Evolutionary conservation across 1,140 invertebrate species (phyloP).

Genomic region (Papilio polytes): DNA sequence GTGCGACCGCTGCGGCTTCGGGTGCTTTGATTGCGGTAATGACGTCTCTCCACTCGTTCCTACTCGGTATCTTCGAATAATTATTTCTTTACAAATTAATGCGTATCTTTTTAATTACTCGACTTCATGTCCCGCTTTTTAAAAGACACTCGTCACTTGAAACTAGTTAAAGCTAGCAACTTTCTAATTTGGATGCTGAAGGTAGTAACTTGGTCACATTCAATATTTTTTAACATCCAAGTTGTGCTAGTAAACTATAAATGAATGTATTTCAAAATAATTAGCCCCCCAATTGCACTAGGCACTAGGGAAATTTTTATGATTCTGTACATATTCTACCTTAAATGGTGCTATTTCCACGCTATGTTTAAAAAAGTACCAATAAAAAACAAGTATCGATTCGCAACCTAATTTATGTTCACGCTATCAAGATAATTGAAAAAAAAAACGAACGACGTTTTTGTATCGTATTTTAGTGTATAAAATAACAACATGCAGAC

Average conservation of each 20-base stretch:
- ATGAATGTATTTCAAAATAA: not conserved
- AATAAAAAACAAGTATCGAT: not conserved
- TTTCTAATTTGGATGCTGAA: not conserved
- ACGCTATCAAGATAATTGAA: not conserved
- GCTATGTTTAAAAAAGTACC: too few relatives aligned
- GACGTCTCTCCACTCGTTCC: constrained; percentile 72
- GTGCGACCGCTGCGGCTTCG: constrained; percentile 65
- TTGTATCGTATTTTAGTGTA: constrained; percentile 18
- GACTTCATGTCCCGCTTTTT: constrained; percentile 42
- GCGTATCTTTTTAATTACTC: constrained; percentile 69
- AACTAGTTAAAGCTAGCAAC: constrained; percentile 19
- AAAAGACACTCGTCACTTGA: constrained; percentile 18
- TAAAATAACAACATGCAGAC: constrained; percentile 23
- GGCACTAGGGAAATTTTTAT: too few relatives aligned
- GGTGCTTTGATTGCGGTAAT: constrained; percentile 82
- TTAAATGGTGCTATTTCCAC: too few relatives aligned
- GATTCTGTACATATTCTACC: too few relatives aligned
- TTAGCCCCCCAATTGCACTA: not conserved
- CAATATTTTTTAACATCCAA: not conserved
- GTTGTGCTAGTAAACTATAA: not conserved
- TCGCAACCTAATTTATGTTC: not conserved
- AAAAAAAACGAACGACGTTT: not conserved
- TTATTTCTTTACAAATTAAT: constrained; percentile 76
- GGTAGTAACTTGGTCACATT: not conserved
- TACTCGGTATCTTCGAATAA: constrained; percentile 76